phyloP scores from a whole-genome alignment of 2,888 invertebrate genomes.

The Tenthredo scrophulariae region DNA sequence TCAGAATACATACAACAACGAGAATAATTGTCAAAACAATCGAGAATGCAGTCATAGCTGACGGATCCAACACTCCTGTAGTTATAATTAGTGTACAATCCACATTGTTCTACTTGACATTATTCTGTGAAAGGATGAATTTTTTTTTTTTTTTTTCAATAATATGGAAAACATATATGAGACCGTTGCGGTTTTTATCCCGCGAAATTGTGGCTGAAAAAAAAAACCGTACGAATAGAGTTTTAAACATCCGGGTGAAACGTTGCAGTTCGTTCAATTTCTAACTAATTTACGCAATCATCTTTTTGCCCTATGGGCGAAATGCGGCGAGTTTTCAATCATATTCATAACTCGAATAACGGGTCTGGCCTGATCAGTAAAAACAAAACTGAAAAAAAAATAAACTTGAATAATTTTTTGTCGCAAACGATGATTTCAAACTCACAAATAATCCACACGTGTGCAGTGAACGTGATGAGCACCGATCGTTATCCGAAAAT shows the following conservation, averaged over 20 bases:
- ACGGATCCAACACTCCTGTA: neutral
- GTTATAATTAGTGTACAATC: slow-evolving; percentile 14
- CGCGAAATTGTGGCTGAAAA: neutral
- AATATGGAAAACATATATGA: neutral
- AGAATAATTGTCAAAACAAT: slow-evolving; percentile 18
- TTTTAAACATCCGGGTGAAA: neutral
- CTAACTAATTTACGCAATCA: neutral
- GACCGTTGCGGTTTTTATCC: neutral
- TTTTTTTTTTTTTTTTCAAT: neutral
- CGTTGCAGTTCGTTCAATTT: neutral
- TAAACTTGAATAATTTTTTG: neutral
- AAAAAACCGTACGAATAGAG: neutral
- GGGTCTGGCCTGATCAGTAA: neutral
- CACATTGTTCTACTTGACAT: neutral
- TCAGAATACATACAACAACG: neutral
- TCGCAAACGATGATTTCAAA: slow-evolving; percentile 6
- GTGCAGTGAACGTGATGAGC: neutral
- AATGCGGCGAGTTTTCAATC: neutral
- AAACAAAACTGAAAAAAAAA: neutral
- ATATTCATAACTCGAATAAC: neutral
- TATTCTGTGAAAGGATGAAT: neutral
- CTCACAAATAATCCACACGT: neutral
- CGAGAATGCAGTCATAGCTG: neutral
- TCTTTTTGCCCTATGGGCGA: neutral
- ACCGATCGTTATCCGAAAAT: slow-evolving; percentile 8